phyloP scores from a whole-genome alignment of 1,140 invertebrate genomes.

The Drosophila tani region DNA sequence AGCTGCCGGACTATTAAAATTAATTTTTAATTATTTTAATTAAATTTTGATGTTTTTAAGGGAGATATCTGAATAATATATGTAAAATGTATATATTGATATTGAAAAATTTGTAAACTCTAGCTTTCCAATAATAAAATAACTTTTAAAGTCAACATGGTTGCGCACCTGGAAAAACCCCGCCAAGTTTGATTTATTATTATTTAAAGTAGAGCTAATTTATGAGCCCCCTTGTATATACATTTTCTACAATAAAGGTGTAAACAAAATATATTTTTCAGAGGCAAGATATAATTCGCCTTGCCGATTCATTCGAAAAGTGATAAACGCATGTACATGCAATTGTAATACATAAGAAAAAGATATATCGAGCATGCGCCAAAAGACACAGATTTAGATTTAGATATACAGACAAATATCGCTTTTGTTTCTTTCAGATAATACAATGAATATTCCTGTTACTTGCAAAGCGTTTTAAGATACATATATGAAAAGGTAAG shows the following conservation, averaged over 20 bases:
- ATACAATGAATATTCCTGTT: slow-evolving; percentile 1
- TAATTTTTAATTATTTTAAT: too few relatives aligned
- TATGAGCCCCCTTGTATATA: not conserved
- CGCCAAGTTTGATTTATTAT: too few relatives aligned
- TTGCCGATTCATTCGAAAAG: not conserved
- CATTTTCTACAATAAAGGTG: not conserved
- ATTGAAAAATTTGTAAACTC: too few relatives aligned
- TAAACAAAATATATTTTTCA: slow-evolving; percentile 25
- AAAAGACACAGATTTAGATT: not conserved
- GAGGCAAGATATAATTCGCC: slow-evolving; percentile 3
- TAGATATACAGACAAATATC: not conserved
- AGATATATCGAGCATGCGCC: not conserved
- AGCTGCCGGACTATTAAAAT: too few relatives aligned
- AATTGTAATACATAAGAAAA: not conserved
- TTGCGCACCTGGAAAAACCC: too few relatives aligned
- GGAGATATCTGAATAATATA: too few relatives aligned
- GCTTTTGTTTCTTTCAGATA: not conserved
- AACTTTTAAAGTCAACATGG: too few relatives aligned
- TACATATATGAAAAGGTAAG: not conserved
- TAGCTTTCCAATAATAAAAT: too few relatives aligned
- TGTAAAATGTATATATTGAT: too few relatives aligned
- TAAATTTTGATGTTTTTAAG: too few relatives aligned
- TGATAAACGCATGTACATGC: not conserved
- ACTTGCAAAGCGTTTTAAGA: not conserved
- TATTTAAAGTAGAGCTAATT: too few relatives aligned